A percentile compares a stretch with the other conserved stretches of the same genome.
These are phyloP conservation scores for Trissolcus brochymenae DNA, from an alignment of 2,888 invertebrate species.

Conservation along the genomic window DNA sequence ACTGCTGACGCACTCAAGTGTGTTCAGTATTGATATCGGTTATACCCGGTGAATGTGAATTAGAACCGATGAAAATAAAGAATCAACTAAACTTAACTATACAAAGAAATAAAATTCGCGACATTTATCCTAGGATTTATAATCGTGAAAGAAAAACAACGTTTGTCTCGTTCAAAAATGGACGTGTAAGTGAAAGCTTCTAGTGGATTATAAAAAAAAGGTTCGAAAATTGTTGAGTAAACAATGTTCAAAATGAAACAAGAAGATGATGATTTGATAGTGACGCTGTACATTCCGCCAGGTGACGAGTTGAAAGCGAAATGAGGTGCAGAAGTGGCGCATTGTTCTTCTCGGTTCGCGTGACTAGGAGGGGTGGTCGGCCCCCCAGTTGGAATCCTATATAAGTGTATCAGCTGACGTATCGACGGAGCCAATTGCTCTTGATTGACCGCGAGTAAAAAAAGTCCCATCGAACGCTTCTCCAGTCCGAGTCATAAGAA, in stretches of 20 bases:
- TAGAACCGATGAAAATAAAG: constrained; percentile 29
- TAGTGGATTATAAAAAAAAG: too few relatives aligned
- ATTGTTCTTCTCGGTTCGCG: constrained; percentile 34
- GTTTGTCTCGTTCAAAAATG: too few relatives aligned
- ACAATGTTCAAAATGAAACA: too few relatives aligned
- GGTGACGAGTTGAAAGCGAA: constrained; percentile 19
- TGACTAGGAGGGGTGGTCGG: constrained; percentile 62
- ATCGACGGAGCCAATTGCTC: constrained; percentile 68
- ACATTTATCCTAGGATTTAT: too few relatives aligned
- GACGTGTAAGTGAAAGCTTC: too few relatives aligned
- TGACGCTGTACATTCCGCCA: not conserved
- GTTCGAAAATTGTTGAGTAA: too few relatives aligned
- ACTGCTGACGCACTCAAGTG: constrained; percentile 32
- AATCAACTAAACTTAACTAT: too few relatives aligned
- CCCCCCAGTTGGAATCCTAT: constrained; percentile 66
- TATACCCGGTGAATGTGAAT: constrained; percentile 37
- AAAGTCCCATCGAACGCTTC: constrained; percentile 54
- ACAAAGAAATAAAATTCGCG: too few relatives aligned
- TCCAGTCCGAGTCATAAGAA: constrained; percentile 21
- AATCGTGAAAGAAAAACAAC: too few relatives aligned
- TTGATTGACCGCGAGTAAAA: constrained; percentile 62
- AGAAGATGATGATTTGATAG: too few relatives aligned
- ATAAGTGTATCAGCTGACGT: constrained; percentile 66
- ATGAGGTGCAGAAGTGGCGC: constrained; percentile 16
- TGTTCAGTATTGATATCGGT: constrained; percentile 40